Base-by-base conservation (phyloP, 1,140 invertebrate genomes). In the Drosophila pseudoobscura region DNA sequence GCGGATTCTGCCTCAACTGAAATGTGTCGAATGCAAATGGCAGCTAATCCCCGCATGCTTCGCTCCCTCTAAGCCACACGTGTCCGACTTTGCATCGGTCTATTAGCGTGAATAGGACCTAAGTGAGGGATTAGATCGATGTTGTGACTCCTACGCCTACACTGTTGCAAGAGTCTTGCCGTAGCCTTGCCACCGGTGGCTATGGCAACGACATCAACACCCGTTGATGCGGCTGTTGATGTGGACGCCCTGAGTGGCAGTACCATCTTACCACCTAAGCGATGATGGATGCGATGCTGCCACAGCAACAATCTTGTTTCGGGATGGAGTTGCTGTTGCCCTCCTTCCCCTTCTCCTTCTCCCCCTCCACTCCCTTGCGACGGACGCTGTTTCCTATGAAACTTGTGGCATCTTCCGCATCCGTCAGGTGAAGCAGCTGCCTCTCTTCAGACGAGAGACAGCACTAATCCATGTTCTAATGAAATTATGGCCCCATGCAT, bases 91-190 rank as follows among this genome's bases (percentile, higher is more conserved):
- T 78, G 61, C 79, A 83, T 78, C 70, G 83, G 60, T 61, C 68
- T 83, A 83, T 83, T 78, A 83, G 61, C 75, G 65, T 69, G 78
- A 78, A 83, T 83, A 75, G 71, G 47, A 57, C 64, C 70, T 68
- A 83, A 83, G 79, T 83, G 79, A 72, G 43, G 53, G 65, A 83
- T 83, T 83, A 83, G 65, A 63, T 83, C 77, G 65, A 78, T 83
- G 80, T 68, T 71, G 75, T 78, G 79, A 60, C 75, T 75, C 62
- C 53, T 70, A 60, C 35, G 46, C 57, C 45, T 31, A 8, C 62
- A 55, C n/a, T n/a, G 51, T 24, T 20, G 22, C 24, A 9, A 9
- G 45, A 20, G 15, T 58, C 20, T 2, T 24, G 20, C 35, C 7
- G 24, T 43, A 8, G 45, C 59, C 51, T 26, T n/a, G 35, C 3